A percentile compares a stretch with the other conserved stretches of the same genome.
These are phyloP conservation scores for Mus pahari DNA, from an alignment of 2,113 vertebrate species.

Conservation along the genomic window DNA sequence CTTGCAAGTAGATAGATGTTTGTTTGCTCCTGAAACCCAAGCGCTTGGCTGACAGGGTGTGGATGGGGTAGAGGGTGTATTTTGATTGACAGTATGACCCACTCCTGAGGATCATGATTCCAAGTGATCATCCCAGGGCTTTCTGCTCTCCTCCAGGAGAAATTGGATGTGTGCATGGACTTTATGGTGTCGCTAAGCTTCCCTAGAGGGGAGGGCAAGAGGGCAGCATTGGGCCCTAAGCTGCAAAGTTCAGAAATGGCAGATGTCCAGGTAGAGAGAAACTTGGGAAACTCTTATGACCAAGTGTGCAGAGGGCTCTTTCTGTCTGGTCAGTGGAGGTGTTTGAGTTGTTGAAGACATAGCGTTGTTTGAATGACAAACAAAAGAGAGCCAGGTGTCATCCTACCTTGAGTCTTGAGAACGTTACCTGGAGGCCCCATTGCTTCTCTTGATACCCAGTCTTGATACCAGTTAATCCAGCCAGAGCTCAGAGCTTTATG, in stretches of 20 bases:
- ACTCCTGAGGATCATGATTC: conserved; percentile 24
- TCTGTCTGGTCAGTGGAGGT: too few species aligned
- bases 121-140: conserved; percentile 8
- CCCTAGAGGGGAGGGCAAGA: background rate
- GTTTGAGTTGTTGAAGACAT: conserved; percentile 19
- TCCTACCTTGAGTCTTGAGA: background rate
- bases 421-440: background rate
- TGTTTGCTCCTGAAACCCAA: background rate
- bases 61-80: background rate
- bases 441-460: background rate
- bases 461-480: background rate
- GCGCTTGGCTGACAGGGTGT: background rate
- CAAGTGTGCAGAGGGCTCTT: background rate
- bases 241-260: background rate
- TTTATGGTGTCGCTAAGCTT: background rate
- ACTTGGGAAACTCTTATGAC: background rate
- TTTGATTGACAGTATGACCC: background rate
- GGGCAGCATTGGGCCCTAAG: background rate
- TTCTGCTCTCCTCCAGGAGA: background rate
- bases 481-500: conserved; percentile 11
- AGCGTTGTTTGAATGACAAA: conserved; percentile 21
- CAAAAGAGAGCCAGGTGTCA: conserved; percentile 9
- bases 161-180: background rate
- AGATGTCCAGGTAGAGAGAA: conserved; percentile 14
- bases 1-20: background rate